Evolutionary conservation across 1,140 invertebrate species (phyloP), one percentile per base, ranked within the genome.

Genomic region (Pseudomyrmex dendroicus): DNA sequence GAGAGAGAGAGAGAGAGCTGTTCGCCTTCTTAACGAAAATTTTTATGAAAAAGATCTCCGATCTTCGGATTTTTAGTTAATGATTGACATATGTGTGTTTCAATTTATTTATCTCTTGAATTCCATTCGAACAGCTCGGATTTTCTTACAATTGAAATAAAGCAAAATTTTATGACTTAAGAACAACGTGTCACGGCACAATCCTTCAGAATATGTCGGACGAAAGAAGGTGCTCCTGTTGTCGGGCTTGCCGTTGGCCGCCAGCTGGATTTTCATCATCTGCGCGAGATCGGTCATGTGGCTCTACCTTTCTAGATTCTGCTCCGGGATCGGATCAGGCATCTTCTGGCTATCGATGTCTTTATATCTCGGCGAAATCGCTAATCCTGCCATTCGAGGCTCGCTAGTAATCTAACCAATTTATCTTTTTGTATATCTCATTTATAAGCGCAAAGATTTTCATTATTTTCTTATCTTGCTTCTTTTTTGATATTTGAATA

Each of bases 301-400:
- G 93, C 86, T 92, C n/a, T 95, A 95, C 77, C 70, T 93, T 5
- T 95, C 95, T 0, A 94, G 96, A 83, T 88, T 96, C 50, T 88
- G 95, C 4, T 93, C 93, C 61, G 96, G 96, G 44, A 87, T 96
- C 66, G 94, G 92, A 46, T 92, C 93, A 56, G 96, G 96, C 15
- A 93, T 96, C 62, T 90, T 95, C 12, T 95, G 94, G 89, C 93
- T 95, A 1, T 91, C 93, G 8, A 76, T 94, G 2, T 94, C 95
- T 2, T 90, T 96, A 12, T 95, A 91, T 66, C 67, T 95, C 4
- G 94, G 95, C 66, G 96, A 96, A 92, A 95, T 95, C 8, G 94
- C 96, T 0, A 94, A 96, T 61, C 94, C 95, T 20, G 93, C 93
- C 52, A 94, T 95, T 63, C 93, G 96, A 68, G 96, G 96, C 44